Percentiles rank a stretch among this genome's conserved stretches.
These are phyloP conservation scores for Oophaga pumilio DNA, from an alignment of 2,113 vertebrate genomes.

Conservation along the genomic window DNA sequence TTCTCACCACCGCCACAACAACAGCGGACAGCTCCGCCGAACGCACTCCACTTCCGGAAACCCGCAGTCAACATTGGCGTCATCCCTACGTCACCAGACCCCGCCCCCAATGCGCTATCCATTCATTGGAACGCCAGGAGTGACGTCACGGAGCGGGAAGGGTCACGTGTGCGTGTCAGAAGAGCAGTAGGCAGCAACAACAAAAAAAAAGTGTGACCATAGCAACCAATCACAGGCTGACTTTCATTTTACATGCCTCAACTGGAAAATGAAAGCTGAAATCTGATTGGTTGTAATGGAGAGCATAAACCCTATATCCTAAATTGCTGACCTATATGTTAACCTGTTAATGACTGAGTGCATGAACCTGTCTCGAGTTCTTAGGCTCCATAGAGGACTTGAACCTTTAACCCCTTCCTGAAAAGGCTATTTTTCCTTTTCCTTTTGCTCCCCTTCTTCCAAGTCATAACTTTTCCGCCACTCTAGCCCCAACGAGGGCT, in stretches of 20 bases:
- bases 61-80: slow-evolving; percentile 8
- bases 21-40: slow-evolving; percentile 27
- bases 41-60: slow-evolving; percentile 45
- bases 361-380: too few species aligned
- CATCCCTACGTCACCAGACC: neutral
- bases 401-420: too few species aligned
- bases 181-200: neutral
- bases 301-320: neutral
- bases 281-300: neutral
- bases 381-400: too few species aligned
- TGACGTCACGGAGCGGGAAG: slow-evolving; percentile 38
- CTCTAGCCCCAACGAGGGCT: too few species aligned
- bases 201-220: neutral
- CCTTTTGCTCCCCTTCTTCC: too few species aligned
- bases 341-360: too few species aligned
- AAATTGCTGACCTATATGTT: too few species aligned
- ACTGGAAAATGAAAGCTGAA: neutral
- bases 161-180: neutral
- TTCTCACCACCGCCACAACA: slow-evolving; percentile 12
- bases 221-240: neutral
- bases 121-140: slow-evolving; percentile 27
- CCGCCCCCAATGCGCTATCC: neutral
- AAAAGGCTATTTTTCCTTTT: too few species aligned
- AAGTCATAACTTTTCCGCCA: too few species aligned
- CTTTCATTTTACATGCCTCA: neutral